Conservation (phyloP, 2,113 vertebrate species). For the Tetraodon nigroviridis region DNA sequence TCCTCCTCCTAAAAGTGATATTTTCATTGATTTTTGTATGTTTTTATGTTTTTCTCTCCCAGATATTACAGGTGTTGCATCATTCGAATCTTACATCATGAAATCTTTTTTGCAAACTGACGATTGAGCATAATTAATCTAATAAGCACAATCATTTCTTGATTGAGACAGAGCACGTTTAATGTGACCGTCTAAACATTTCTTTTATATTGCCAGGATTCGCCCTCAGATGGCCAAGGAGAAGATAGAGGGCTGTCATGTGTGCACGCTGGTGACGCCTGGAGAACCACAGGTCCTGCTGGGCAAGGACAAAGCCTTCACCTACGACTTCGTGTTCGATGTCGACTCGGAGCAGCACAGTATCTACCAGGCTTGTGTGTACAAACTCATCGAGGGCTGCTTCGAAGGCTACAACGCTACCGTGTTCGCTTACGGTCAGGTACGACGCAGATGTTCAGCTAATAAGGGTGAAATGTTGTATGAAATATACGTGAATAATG, state of each 20-base stretch:
- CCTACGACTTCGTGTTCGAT: constrained; percentile 95
- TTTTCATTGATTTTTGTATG: too few species aligned
- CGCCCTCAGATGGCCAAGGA: constrained; percentile 97
- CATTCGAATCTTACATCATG: too few species aligned
- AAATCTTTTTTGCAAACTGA: too few species aligned
- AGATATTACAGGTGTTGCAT: too few species aligned
- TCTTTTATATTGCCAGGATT: constrained; percentile 73
- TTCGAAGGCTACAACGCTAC: constrained; percentile 96
- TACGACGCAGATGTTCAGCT: constrained; percentile 53
- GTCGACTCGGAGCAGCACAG: constrained; percentile 83
- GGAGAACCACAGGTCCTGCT: constrained; percentile 93
- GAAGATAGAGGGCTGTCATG: constrained; percentile 96
- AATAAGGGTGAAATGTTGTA: not conserved
- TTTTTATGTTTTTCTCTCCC: too few species aligned
- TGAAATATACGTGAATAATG: not conserved
- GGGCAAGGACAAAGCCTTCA: constrained; percentile 98
- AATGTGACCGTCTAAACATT: not conserved
- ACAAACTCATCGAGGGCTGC: constrained; percentile 93
- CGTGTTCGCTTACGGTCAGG: constrained; percentile 93
- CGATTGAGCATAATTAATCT: too few species aligned
- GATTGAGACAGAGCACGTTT: too few species aligned
- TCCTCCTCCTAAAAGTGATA: too few species aligned
- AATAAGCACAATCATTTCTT: too few species aligned
- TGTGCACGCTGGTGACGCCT: constrained; percentile 90
- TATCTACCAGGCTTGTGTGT: constrained; percentile 82